phyloP scores from a whole-genome alignment of 2,888 invertebrate genomes.

The Pristionchus entomophagus region DNA sequence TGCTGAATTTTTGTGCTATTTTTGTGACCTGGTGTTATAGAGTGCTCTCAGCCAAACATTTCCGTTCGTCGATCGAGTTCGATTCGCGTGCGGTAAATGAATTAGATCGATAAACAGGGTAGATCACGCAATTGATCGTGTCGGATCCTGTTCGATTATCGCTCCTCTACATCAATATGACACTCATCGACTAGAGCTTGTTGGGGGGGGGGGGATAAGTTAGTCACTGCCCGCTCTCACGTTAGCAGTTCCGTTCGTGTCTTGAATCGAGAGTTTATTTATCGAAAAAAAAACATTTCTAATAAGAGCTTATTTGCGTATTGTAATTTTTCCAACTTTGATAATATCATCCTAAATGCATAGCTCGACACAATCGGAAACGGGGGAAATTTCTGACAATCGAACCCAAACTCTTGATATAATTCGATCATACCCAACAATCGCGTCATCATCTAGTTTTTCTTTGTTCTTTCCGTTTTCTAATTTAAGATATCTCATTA shows the following conservation, averaged over 20 bases:
- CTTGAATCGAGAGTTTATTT: too few species aligned
- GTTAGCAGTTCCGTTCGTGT: not conserved
- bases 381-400: too few species aligned
- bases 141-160: slow-evolving; percentile 22
- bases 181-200: not conserved
- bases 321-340: too few species aligned
- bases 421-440: slow-evolving; percentile 29
- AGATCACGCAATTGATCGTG: not conserved
- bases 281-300: too few species aligned
- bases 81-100: not conserved
- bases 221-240: too few species aligned
- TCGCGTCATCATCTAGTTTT: not conserved
- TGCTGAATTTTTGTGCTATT: not conserved
- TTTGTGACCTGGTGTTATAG: not conserved
- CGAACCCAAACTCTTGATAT: too few species aligned
- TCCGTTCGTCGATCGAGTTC: not conserved
- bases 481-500: not conserved
- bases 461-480: not conserved
- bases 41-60: not conserved
- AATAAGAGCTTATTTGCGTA: too few species aligned
- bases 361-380: too few species aligned
- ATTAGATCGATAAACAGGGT: slow-evolving; percentile 2
- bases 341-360: too few species aligned
- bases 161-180: not conserved
- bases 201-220: not conserved